Evolutionary conservation across 2,888 invertebrate genomes (phyloP), one percentile per base, ranked within the genome.

Genomic region (Ennomos erosarius): DNA sequence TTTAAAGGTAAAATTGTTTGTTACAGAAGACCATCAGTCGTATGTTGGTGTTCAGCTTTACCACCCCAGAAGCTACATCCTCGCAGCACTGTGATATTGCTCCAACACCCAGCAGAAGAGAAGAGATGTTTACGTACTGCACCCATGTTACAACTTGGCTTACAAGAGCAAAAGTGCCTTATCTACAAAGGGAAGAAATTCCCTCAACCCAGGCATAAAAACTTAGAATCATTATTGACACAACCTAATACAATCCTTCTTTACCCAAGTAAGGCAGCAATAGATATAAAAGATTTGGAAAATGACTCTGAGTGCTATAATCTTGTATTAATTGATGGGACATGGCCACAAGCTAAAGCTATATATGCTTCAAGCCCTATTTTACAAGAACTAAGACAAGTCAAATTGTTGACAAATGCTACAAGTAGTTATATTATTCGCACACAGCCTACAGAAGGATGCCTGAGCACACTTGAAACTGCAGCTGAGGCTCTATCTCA

Each of bases 291-390:
- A 72, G 86, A 87, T 53, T 69, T 92, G 40, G 78, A 86, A 57
- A 87, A 88, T 69, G 86, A 89, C 53, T 73, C 76, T 66, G 87
- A 85, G 43, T 93, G 93, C 9, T 97, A 96, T 78, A 98, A 97
- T 82, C 90, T 98, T 52, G 92, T 98, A 44, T 88, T 98, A 42
- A 94, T 99, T 65, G 98, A 99, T 92, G 98, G 99, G 5, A 99
- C 99, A 9, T 99, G 98, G 98, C 96, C 98, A 0, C 98, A 99
- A 86, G 98, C 98, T 2, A 98, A 97, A 85, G 96, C 97, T 10
- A 97, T 98, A 64, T 98, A 96, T 87, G 94, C 96, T 48, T 95
- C 96, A 64, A 98, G 97, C 81, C 94, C 95, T 10, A 90, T 95
- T 60, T 90, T 98, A 49, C 96, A 96, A 72, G 89, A 92, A 53